phyloP scores from a whole-genome alignment of 1,140 invertebrate genomes.

The Epicauta chinensis region DNA sequence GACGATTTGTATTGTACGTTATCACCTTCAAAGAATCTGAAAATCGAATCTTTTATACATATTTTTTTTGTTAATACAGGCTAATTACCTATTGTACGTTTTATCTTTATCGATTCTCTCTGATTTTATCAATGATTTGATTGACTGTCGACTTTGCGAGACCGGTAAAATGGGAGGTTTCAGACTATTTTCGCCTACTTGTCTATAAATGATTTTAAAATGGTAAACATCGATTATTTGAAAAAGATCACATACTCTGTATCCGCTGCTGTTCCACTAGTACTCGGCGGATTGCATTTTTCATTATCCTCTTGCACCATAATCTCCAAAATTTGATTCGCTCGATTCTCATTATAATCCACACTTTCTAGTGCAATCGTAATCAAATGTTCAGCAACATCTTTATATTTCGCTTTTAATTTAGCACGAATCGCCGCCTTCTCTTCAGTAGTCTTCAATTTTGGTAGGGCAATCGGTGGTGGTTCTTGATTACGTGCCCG shows the following conservation, averaged over 20 bases:
- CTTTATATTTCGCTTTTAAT: conserved; percentile 67
- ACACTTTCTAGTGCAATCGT: conserved; percentile 81
- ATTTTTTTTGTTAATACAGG: conserved; percentile 1
- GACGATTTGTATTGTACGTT: conserved; percentile 46
- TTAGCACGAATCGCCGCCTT: conserved; percentile 62
- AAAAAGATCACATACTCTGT: conserved; percentile 17
- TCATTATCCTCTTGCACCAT: conserved; percentile 55
- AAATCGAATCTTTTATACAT: conserved; percentile 13
- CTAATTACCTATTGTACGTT: conserved; percentile 20
- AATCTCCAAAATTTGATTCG: conserved; percentile 67
- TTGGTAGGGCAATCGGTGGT: conserved; percentile 44
- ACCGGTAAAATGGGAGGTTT: conserved; percentile 22
- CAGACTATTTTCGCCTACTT: not conserved
- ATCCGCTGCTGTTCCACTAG: not conserved
- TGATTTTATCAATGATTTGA: conserved; percentile 36
- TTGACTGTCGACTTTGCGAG: conserved; percentile 39
- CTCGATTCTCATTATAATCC: conserved; percentile 72
- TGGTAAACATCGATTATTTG: too few species aligned
- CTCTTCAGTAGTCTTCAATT: conserved; percentile 63
- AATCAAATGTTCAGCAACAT: conserved; percentile 71
- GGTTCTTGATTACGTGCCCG: conserved; percentile 42
- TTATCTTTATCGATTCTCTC: conserved; percentile 33
- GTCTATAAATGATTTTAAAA: too few species aligned
- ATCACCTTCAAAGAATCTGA: conserved; percentile 39
- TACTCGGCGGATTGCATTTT: conserved; percentile 4